Base-by-base conservation (phyloP, 2,797 vertebrate species). In the Staurois parvus region DNA sequence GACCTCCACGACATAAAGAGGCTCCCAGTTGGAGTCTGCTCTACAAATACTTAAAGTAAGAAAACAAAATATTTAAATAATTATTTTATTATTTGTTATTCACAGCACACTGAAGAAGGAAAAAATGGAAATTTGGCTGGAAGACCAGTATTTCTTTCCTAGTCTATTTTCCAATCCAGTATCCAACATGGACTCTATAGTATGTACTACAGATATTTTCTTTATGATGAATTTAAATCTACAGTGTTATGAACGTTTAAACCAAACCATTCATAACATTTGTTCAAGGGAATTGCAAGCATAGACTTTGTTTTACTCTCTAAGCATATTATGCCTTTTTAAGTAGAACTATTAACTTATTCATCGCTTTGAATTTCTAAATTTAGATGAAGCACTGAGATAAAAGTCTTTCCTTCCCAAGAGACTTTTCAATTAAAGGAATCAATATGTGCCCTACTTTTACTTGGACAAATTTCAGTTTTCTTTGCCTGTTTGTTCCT, bases 341-440 rank as follows among this genome's bases (percentile, higher is more conserved):
- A 86, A 86, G 79, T 83, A 67, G 59, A 64, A 81, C 80, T 83
- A 86, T 83, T 86, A 86, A 82, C 85, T 77, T 86, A 86, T 83
- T 86, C 79, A 86, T 82, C 69, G 79, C 85, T 82, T 82, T 70
- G 84, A 82, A 86, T 81, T 76, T 73, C 79, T 86, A 86, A 83
- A 86, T 66, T 77, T 86, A 82, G 74, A 82, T 81, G 30, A 85
- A 86, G 68, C 62, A 68, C 80, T 28, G 37, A 86, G 74, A 86
- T 86, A 83, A 86, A 86, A 86, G 85, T 86, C 80, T 64, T 62
- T 40, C 9, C 4, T 3, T 79, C 80, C 76, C 75, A 79, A 69
- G 80, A 83, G 85, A 3, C 15, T 78, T 83, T 83, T 82, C 75
- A 86, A 83, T 86, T 86, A 83, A 86, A 40, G 80, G 75, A 79